Evolutionary conservation across 2,888 invertebrate genomes (phyloP).

Genomic region (Cerastoderma edule): DNA sequence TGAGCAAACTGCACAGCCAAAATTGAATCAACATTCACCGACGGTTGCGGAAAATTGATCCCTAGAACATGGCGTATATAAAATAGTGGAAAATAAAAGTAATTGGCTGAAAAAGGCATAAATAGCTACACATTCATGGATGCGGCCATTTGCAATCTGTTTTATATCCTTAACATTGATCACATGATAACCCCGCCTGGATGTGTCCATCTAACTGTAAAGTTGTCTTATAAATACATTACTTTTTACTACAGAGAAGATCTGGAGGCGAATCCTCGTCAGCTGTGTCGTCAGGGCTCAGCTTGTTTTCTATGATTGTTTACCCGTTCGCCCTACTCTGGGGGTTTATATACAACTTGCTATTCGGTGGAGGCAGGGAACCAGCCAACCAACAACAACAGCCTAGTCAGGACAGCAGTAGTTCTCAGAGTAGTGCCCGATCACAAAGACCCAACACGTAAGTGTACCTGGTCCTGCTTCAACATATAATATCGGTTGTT

Average conservation of each 20-base stretch:
- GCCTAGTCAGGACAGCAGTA: slow-evolving; percentile 30
- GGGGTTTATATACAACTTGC: slow-evolving; percentile 85
- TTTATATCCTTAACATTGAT: no score
- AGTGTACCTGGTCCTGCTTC: background rate
- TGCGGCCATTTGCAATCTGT: no score
- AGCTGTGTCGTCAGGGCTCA: slow-evolving; percentile 32
- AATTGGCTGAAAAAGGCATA: background rate
- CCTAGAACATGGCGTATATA: no score
- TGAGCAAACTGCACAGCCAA: no score
- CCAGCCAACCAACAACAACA: slow-evolving; percentile 25
- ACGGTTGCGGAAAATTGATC: no score
- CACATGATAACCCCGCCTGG: no score
- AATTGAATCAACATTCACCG: no score
- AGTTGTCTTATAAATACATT: background rate
- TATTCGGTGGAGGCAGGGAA: slow-evolving; percentile 79
- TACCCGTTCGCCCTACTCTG: slow-evolving; percentile 87
- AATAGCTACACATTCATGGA: background rate
- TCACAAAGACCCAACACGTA: slow-evolving; percentile 50
- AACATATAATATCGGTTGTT: background rate
- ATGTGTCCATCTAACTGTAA: no score
- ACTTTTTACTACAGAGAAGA: background rate
- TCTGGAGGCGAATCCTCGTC: slow-evolving; percentile 26
- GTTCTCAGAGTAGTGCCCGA: slow-evolving; percentile 26
- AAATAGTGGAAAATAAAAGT: background rate
- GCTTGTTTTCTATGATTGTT: slow-evolving; percentile 87